Evolutionary conservation across 1,140 invertebrate genomes (phyloP).

Genomic region (Drusus annulatus): DNA sequence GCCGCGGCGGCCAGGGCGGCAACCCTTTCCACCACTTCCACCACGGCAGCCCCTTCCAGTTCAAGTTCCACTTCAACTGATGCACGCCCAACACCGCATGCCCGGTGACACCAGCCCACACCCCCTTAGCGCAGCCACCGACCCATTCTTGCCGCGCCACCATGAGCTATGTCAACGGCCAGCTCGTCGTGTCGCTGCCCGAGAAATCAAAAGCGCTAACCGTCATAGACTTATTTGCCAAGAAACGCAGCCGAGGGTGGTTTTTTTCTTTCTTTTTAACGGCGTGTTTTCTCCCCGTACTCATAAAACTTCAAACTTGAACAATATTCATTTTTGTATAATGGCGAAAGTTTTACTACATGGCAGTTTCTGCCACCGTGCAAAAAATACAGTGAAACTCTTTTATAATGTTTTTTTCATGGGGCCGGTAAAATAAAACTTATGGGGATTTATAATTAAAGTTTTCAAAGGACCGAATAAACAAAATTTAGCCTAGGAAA

Average conservation of each 20-base stretch:
- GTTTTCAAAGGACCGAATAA: no score
- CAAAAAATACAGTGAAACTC: no score
- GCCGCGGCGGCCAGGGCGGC: constrained; percentile 77
- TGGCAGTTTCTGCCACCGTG: no score
- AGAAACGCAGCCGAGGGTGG: neutral
- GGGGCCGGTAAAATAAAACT: no score
- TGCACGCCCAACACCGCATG: neutral
- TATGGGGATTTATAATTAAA: no score
- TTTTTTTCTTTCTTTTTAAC: neutral
- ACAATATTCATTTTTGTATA: no score
- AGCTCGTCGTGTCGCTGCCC: neutral
- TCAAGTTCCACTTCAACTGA: constrained; percentile 96
- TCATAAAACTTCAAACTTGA: no score
- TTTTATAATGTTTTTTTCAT: no score
- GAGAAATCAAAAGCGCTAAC: neutral
- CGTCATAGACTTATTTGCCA: neutral
- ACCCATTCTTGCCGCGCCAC: neutral
- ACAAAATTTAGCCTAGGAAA: no score
- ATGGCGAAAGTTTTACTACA: no score
- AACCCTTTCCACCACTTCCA: constrained; percentile 94
- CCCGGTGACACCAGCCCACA: neutral
- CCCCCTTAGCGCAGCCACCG: no score
- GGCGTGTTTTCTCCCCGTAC: neutral
- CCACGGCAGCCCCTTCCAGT: constrained; percentile 90
- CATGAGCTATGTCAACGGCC: neutral